phyloP scores from a whole-genome alignment of 2,797 vertebrate species.

The Tapirus indicus region DNA sequence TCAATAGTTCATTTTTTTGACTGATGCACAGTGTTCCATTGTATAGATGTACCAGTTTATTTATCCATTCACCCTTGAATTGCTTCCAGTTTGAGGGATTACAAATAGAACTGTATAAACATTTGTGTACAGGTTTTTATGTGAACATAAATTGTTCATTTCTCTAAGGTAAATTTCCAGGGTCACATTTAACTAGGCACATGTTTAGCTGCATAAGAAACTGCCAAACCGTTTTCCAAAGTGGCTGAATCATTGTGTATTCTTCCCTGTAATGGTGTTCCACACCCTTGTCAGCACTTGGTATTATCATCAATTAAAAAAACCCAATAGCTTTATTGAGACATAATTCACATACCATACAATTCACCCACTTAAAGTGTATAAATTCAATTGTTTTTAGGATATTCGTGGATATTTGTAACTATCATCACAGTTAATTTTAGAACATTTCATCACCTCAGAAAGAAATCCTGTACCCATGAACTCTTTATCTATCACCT shows the following conservation, averaged over 20 bases:
- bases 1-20: not conserved
- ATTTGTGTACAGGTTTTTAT: not conserved
- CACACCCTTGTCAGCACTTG: not conserved
- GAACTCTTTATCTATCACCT: not conserved
- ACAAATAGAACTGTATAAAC: conserved; percentile 3
- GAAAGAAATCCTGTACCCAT: not conserved
- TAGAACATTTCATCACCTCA: not conserved
- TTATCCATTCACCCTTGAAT: not conserved
- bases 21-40: not conserved
- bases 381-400: not conserved
- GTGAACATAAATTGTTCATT: not conserved
- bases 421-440: not conserved
- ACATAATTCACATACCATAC: not conserved
- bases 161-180: not conserved
- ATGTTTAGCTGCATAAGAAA: not conserved
- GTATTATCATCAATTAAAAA: not conserved
- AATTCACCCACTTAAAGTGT: not conserved
- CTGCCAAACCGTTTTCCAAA: not conserved
- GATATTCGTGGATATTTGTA: not conserved
- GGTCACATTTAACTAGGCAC: not conserved
- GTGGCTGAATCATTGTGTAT: not conserved
- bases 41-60: not conserved
- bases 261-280: not conserved
- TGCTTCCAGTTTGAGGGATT: not conserved
- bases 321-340: not conserved